A percentile compares a stretch with the other conserved stretches of the same genome.
phyloP scores from a whole-genome alignment of 2,888 invertebrate species.

The Caenorhabditis macrosperma region DNA sequence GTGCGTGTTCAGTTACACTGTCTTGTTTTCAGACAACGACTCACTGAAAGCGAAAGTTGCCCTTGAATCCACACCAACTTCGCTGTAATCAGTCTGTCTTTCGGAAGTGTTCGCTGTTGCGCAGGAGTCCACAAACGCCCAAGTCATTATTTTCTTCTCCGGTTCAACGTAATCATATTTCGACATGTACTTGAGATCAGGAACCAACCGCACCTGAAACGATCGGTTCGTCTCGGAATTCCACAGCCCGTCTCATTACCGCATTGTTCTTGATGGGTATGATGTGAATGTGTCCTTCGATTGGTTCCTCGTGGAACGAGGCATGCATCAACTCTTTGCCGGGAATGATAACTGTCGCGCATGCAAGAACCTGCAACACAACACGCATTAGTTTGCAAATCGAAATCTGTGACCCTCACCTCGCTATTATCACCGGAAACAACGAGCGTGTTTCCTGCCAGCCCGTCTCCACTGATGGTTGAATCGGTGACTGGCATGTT shows the following conservation, averaged over 20 bases:
- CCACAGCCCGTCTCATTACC: constrained; percentile 23
- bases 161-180: constrained; percentile 62
- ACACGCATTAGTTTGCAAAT: constrained; percentile 4
- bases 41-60: constrained; percentile 65
- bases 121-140: constrained; percentile 69
- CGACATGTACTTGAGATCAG: constrained; percentile 68
- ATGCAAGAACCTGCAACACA: constrained; percentile 65
- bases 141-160: constrained; percentile 64
- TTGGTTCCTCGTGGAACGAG: constrained; percentile 68
- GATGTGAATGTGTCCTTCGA: constrained; percentile 72
- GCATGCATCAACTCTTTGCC: constrained; percentile 64
- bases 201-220: constrained; percentile 65
- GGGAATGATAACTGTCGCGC: constrained; percentile 70
- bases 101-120: constrained; percentile 31
- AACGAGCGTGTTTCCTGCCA: constrained; percentile 69
- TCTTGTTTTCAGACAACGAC: not conserved
- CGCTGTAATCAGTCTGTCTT: constrained; percentile 58
- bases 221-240: not conserved
- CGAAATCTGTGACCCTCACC: constrained; percentile 29
- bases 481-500: constrained; percentile 62
- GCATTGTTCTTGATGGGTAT: constrained; percentile 63
- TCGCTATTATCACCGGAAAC: constrained; percentile 61
- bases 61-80: constrained; percentile 69
- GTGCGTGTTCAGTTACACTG: constrained; percentile 11
- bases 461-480: constrained; percentile 60